A percentile compares a stretch with the other conserved stretches of the same genome.
Evolutionary conservation across 2,888 invertebrate species (phyloP).

Genomic region (Sycophila texana): DNA sequence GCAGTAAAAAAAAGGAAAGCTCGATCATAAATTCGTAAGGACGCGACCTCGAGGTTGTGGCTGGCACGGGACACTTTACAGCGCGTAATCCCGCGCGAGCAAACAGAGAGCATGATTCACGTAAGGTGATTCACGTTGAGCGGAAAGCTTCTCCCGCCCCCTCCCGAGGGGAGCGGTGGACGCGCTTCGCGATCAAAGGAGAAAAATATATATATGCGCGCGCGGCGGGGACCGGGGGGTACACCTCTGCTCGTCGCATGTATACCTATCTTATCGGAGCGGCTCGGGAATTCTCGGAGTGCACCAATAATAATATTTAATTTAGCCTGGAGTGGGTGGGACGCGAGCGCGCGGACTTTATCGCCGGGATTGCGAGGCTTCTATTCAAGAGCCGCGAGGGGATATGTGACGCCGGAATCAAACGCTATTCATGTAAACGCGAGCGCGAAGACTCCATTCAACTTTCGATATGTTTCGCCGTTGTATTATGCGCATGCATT

Average conservation of each 20-base stretch:
- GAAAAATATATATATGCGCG: not conserved
- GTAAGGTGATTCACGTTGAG: conserved; percentile 14
- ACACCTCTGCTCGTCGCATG: too few species aligned
- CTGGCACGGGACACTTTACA: not conserved
- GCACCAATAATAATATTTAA: conserved; percentile 37
- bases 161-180: not conserved
- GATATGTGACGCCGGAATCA: conserved; percentile 28
- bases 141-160: not conserved
- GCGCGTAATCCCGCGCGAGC: not conserved
- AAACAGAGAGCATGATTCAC: conserved; percentile 30
- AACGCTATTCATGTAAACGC: conserved; percentile 35
- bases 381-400: not conserved
- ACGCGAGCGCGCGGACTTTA: not conserved
- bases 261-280: conserved; percentile 1
- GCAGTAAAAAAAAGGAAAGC: too few species aligned
- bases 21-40: too few species aligned
- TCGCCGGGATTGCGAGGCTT: conserved; percentile 14
- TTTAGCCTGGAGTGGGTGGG: conserved; percentile 13
- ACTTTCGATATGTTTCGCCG: conserved; percentile 13
- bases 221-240: too few species aligned
- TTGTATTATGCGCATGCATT: conserved; percentile 1
- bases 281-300: conserved; percentile 1
- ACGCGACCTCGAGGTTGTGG: too few species aligned
- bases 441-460: conserved; percentile 1
- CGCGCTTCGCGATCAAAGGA: not conserved